These are phyloP conservation scores for Xestia ashworthii DNA, from an alignment of 2,888 invertebrate genomes.

Conservation along the genomic window DNA sequence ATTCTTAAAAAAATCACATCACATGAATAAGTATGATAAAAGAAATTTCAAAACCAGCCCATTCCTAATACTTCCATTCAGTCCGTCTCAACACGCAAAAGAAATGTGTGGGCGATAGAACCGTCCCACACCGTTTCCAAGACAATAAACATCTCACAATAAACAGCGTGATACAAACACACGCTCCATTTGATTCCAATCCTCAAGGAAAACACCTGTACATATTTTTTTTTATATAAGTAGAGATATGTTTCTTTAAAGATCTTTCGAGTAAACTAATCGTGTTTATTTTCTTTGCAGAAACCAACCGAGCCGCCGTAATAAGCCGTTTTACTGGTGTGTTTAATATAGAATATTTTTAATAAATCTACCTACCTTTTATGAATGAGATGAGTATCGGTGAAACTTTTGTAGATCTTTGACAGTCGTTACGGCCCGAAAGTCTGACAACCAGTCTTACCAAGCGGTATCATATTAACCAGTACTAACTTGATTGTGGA, in stretches of 20 bases:
- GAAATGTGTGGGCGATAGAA: constrained; percentile 36
- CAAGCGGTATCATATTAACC: not conserved
- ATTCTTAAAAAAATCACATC: not conserved
- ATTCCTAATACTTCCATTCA: constrained; percentile 17
- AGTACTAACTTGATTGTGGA: not conserved
- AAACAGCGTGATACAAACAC: constrained; percentile 42
- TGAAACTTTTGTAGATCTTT: not conserved
- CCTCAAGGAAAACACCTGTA: constrained; percentile 34
- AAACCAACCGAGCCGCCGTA: constrained; percentile 68
- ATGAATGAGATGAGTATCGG: not conserved
- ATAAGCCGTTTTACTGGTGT: constrained; percentile 53
- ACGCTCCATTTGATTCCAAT: constrained; percentile 56
- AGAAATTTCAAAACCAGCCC: constrained; percentile 12
- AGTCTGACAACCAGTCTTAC: not conserved
- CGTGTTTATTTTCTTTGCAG: constrained; percentile 67
- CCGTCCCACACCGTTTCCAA: constrained; percentile 51
- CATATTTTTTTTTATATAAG: constrained; percentile 39
- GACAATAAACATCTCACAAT: constrained; percentile 49
- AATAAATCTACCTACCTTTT: too few relatives aligned
- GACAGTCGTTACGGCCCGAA: not conserved
- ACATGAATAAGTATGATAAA: not conserved
- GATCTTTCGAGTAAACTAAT: constrained; percentile 37
- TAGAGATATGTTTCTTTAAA: constrained; percentile 26
- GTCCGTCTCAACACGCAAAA: constrained; percentile 6
- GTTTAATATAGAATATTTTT: constrained; percentile 6